Percentiles rank a stretch among this genome's conserved stretches.
These are phyloP conservation scores for Cephonodes hylas DNA, from an alignment of 2,888 invertebrate genomes.

Conservation along the genomic window DNA sequence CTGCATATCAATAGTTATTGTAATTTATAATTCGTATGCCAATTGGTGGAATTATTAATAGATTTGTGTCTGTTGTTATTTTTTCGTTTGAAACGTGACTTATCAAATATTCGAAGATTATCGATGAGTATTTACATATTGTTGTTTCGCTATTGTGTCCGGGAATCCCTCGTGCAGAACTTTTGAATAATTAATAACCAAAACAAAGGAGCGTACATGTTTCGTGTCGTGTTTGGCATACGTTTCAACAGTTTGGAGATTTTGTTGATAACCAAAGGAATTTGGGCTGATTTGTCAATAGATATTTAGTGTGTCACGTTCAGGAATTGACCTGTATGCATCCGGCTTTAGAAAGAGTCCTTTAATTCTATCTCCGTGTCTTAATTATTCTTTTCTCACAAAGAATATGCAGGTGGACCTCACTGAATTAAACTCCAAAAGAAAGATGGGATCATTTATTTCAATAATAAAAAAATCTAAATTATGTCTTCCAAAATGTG, in stretches of 20 bases:
- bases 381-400: too few relatives aligned
- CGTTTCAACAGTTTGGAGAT: not conserved
- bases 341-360: too few relatives aligned
- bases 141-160: not conserved
- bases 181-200: not conserved
- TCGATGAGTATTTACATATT: not conserved
- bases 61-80: constrained; percentile 1
- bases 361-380: too few relatives aligned
- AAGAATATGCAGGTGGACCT: too few relatives aligned
- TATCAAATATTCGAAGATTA: not conserved
- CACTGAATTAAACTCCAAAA: too few relatives aligned
- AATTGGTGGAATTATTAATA: constrained; percentile 12
- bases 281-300: not conserved
- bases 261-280: not conserved
- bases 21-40: constrained; percentile 23
- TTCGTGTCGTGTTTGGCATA: not conserved
- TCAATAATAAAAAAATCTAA: too few relatives aligned
- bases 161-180: not conserved
- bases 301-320: not conserved
- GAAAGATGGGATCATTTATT: too few relatives aligned
- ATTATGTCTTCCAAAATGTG: too few relatives aligned
- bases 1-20: constrained; percentile 45
- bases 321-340: too few relatives aligned
- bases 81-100: not conserved
- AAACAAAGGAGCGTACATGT: not conserved